phyloP scores from a whole-genome alignment of 1,140 invertebrate genomes.

The Aricia agestis region DNA sequence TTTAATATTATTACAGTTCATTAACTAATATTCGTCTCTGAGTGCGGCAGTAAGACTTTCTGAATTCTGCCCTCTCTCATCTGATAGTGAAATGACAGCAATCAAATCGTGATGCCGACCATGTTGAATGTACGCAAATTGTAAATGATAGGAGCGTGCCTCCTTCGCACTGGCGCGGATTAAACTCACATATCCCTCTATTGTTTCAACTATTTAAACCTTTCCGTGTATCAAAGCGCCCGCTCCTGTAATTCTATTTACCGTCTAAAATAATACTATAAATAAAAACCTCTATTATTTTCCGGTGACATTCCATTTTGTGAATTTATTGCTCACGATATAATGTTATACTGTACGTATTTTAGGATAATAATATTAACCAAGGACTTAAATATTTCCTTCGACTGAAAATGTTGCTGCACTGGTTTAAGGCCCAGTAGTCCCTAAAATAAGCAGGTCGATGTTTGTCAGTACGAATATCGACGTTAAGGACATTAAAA shows the following conservation, averaged over 20 bases:
- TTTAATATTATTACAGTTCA: no score
- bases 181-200: slow-evolving; percentile 54
- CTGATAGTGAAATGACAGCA: no score
- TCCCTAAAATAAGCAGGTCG: no score
- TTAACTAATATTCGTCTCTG: no score
- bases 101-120: neutral
- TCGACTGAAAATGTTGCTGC: neutral
- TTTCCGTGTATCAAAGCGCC: slow-evolving; percentile 23
- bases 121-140: slow-evolving; percentile 53
- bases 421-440: no score
- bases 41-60: no score
- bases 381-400: no score
- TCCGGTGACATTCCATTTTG: neutral
- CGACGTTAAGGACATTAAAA: no score
- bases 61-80: no score
- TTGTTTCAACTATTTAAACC: slow-evolving; percentile 49
- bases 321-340: neutral
- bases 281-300: neutral
- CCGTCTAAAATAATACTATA: slow-evolving; percentile 8
- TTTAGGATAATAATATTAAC: no score
- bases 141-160: slow-evolving; percentile 66
- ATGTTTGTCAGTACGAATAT: no score
- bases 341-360: neutral
- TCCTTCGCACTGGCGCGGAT: slow-evolving; percentile 47
- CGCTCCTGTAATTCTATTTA: slow-evolving; percentile 1